Evolutionary conservation across 2,888 invertebrate species (phyloP), one percentile per base, ranked within the genome.

Genomic region (Pyrrhia umbra): DNA sequence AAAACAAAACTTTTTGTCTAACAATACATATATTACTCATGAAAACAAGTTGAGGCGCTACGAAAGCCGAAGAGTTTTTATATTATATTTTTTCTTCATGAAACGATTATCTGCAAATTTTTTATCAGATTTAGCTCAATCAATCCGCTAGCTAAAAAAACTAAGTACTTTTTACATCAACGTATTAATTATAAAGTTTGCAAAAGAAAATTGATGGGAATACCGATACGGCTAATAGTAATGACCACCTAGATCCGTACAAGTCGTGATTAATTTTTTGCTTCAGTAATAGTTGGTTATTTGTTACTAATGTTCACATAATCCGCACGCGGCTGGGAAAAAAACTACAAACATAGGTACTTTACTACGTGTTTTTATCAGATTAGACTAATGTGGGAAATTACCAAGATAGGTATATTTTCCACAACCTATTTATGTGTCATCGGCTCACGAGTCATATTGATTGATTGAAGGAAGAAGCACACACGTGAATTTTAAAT

Each of bases 201-300:
- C 21, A 8, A 45, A 74, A 18, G 6, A 56, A 45, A 56, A 56
- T 57, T 45, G 55, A 37, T 57, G 70, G 75, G 40, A 71, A 68
- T 68, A 52, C 61, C 71, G 20, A 20, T 49, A 60, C 8, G 10
- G 34, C 40, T 9, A 23, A 18, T 16, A 20, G 20, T 68, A 61
- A 68, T 71, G 21, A 50, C 49, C 23, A 10, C 40, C 8, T 30
- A 23, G 40, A 45, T 40, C 34, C 8, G 56, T 54, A 20, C 40
- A 55, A 55, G 52, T 58, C 46, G 34, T 67, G 18, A 59, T 74
- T 67, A 50, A 30, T 66, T 70, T 51, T 60, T 79, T 78, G 42
- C 55, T 18, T 23, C 21, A 46, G 15, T 56, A 65, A 78, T 71
- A 46, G 42, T 21, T 23, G 39, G 51, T 56, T 56, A 54, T 68